Base-by-base conservation (phyloP, 2,888 invertebrate species). In the Doris montereyensis region DNA sequence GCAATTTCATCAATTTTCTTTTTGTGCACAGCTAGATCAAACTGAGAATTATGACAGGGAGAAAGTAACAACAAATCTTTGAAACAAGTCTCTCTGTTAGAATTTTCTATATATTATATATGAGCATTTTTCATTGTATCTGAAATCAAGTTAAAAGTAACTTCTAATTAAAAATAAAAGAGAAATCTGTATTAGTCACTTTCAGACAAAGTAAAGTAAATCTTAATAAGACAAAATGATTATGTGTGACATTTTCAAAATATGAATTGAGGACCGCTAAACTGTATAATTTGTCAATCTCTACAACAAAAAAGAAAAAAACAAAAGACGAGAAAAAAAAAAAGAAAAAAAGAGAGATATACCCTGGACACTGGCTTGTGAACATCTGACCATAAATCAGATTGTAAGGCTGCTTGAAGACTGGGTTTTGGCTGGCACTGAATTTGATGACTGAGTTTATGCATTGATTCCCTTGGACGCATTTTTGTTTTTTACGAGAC, bases 1-100 rank as follows among this genome's bases (percentile, higher is more conserved):
- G 94, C 94, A 57, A 96, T 92, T 91, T 96, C 96, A 85, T 93
- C 93, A 1, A 95, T 90, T 91, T 96, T 96, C 90, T 95, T 96
- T 80, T 93, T 92, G 88, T 96, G 94, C 3, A 96, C 94, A 62
- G 95, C 95, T 75, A 96, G 92, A 71, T 96, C 95, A 62, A 81
- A 81, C 89, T 89, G 78, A 30, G 84, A 77, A 58, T 70, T 8
- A 73, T 21, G 68, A 26, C 76, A 75, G 1, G 4, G 24, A 65
- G 21, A 21, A 13, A 3, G 62, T 4, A 71, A 68, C 1, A 70
- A 60, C 35, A 52, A 10, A 32, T 10, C 5, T 74, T 2, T 3
- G 1, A 35, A n/a, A 21, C 52, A 41, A 10, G 8, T 41, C 52
- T 17, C 52, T 21, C 26, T 17, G 58, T 30, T 52, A 28, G 57